Evolutionary conservation across 2,888 invertebrate genomes (phyloP), one percentile per base, ranked within the genome.

Genomic region (Alviniconcha strummeri): DNA sequence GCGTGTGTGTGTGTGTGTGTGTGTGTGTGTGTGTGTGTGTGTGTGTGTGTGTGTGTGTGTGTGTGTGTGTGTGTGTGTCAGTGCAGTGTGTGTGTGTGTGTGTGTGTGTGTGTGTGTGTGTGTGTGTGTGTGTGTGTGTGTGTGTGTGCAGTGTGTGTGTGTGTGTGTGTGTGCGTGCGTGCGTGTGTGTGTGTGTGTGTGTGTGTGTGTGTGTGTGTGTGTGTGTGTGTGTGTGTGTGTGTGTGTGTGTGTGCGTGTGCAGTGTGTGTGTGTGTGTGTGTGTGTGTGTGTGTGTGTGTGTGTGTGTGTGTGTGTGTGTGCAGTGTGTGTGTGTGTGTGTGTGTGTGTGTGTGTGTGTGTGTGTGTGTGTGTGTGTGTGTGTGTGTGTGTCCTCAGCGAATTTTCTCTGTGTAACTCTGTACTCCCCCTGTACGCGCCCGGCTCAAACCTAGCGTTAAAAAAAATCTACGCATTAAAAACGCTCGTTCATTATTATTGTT

Each of bases 161-260:
- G 72, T 19, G 6, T 19, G 6, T 7, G 4, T 5, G 19, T 69
- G 17, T 69, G 5, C 15, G 17, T 69, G 69, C 69, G 69, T 17
- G 75, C 52, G 36, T 13, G 75, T 13, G 15, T 52, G 55, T 15
- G 11, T 75, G 75, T 36, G 11, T 52, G 52, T 75, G 19, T 54
- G 52, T 52, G 15, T 52, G 55, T 11, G 9, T 75, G 52, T 75
- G 36, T 11, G 54, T 36, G 15, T 19, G n/a, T 9, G 15, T 75
- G 13, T 7, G 17, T n/a, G 57, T 54, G 15, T 11, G 56, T 55
- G n/a, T 75, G 52, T 55, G 36, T 55, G 55, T 15, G 54, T 75
- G 55, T 52, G 52, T 55, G 75, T 52, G 15, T 75, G 75, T 52
- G 75, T 75, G 75, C 4, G 75, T 75, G 75, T 36, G 77, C 15